Evolutionary conservation across 1,140 invertebrate species (phyloP).

Genomic region (Drosophila athabasca): DNA sequence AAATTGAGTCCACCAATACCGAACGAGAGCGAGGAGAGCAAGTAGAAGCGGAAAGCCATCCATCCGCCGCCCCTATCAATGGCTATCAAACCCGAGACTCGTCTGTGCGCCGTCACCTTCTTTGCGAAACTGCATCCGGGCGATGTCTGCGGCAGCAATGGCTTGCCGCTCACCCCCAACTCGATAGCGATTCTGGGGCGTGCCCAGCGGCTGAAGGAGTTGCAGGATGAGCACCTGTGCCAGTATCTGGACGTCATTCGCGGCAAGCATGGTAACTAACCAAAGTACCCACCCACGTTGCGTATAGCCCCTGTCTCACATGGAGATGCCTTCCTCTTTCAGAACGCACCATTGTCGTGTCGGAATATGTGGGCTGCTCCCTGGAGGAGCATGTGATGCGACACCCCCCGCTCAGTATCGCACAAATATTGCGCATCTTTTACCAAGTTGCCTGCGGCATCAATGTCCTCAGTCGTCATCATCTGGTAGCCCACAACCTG

Average conservation of each 20-base stretch:
- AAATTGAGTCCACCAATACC: neutral
- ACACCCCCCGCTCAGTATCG: constrained; percentile 84
- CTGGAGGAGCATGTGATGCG: constrained; percentile 83
- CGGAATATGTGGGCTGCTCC: constrained; percentile 91
- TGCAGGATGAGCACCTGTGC: constrained; percentile 92
- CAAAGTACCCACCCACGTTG: neutral
- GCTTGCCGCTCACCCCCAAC: constrained; percentile 96
- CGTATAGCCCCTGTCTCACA: neutral
- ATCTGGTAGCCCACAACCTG: constrained; percentile 92
- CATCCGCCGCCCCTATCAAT: constrained; percentile 7
- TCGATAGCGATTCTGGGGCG: constrained; percentile 96
- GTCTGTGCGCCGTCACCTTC: constrained; percentile 93
- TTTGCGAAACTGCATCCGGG: constrained; percentile 95
- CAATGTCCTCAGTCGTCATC: constrained; percentile 88
- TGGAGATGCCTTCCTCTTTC: constrained; percentile 11
- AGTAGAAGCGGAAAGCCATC: constrained; percentile 4
- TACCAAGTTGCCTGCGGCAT: constrained; percentile 90
- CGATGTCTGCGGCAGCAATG: constrained; percentile 97
- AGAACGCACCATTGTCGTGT: constrained; percentile 95
- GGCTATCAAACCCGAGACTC: constrained; percentile 43
- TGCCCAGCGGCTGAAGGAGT: constrained; percentile 92
- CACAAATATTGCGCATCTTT: constrained; percentile 85
- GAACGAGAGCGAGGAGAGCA: constrained; percentile 12
- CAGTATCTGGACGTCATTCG: constrained; percentile 95
- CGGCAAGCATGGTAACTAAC: constrained; percentile 94